phyloP scores from a whole-genome alignment of 1,140 invertebrate species.

The Colletes latitarsis region DNA sequence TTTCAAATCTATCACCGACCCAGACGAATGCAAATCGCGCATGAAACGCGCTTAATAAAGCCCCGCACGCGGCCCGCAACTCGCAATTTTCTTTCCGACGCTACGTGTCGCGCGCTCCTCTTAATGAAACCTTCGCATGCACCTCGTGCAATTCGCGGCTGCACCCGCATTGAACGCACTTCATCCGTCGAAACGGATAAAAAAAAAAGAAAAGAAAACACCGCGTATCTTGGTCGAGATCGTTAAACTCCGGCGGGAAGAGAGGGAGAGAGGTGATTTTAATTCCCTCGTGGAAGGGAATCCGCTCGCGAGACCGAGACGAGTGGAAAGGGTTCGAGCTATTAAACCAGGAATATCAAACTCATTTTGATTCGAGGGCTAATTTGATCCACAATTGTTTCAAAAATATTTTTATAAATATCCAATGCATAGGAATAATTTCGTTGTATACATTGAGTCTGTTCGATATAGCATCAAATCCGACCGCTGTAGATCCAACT shows the following conservation, averaged over 20 bases:
- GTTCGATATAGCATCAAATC: too few relatives aligned
- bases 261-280: neutral
- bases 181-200: neutral
- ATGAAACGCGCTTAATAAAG: constrained; percentile 69
- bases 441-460: too few relatives aligned
- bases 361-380: too few relatives aligned
- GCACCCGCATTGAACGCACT: constrained; percentile 22
- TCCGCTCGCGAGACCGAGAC: neutral
- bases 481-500: too few relatives aligned
- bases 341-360: neutral
- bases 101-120: constrained; percentile 55
- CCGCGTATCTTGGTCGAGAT: neutral
- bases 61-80: constrained; percentile 61
- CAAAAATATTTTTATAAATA: too few relatives aligned
- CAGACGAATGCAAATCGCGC: constrained; percentile 68
- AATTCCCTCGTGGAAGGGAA: neutral
- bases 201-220: constrained; percentile 2
- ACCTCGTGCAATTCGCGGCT: constrained; percentile 34
- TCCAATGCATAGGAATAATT: too few relatives aligned
- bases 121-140: constrained; percentile 53
- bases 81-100: constrained; percentile 66
- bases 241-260: constrained; percentile 9
- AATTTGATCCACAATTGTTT: too few relatives aligned
- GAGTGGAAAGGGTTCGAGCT: neutral
- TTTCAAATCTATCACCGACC: constrained; percentile 67